Evolutionary conservation across 2,797 vertebrate genomes (phyloP).

Genomic region (Protosalanx chinensis): DNA sequence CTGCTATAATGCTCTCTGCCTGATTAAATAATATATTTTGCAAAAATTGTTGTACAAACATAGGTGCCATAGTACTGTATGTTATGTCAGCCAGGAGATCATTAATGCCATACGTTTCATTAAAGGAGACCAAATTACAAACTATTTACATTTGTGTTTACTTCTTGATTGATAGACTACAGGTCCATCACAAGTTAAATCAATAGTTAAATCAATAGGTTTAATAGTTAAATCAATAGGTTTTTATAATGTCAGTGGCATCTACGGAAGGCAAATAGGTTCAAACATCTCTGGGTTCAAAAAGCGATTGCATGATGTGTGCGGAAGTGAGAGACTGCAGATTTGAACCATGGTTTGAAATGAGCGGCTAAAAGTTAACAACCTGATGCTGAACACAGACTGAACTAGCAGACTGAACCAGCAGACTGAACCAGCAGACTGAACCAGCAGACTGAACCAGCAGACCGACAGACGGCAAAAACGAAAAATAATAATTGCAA

Average conservation of each 20-base stretch:
- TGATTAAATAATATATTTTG: too few relatives aligned
- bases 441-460: neutral
- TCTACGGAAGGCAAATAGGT: neutral
- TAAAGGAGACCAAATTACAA: too few relatives aligned
- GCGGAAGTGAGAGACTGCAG: slow-evolving; percentile 50
- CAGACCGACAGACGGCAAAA: neutral
- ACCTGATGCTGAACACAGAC: neutral
- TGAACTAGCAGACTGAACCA: neutral
- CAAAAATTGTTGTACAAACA: too few relatives aligned
- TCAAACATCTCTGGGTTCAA: neutral
- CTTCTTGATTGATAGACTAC: too few relatives aligned
- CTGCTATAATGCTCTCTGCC: too few relatives aligned
- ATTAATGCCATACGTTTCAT: too few relatives aligned
- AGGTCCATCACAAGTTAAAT: too few relatives aligned
- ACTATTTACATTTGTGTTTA: too few relatives aligned
- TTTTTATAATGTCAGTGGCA: neutral
- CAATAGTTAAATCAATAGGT: too few relatives aligned
- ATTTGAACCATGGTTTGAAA: neutral
- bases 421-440: neutral
- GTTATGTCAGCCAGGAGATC: too few relatives aligned
- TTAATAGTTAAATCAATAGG: too few relatives aligned
- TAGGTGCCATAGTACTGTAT: too few relatives aligned
- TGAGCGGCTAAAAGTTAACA: neutral
- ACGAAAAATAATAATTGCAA: neutral
- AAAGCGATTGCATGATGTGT: slow-evolving; percentile 36